Conservation (phyloP, 2,888 invertebrate species). For the Platycheirus albimanus region DNA sequence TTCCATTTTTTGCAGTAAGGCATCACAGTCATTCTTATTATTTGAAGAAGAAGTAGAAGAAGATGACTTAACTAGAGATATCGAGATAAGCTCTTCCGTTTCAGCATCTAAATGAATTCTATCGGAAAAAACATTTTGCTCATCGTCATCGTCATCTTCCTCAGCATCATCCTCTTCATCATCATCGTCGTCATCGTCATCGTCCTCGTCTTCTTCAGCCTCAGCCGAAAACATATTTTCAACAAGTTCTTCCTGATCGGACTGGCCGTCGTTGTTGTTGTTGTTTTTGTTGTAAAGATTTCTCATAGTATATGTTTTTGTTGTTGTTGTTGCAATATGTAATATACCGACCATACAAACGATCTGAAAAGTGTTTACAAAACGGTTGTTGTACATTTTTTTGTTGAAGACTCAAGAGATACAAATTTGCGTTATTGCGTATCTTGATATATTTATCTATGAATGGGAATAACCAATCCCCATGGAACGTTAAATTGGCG, state of each 20-base stretch:
- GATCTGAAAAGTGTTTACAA: slow-evolving; percentile 51
- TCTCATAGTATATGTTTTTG: slow-evolving; percentile 69
- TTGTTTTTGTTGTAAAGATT: slow-evolving; percentile 61
- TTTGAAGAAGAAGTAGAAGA: no score
- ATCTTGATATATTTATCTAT: slow-evolving; percentile 53
- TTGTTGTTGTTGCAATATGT: slow-evolving; percentile 14
- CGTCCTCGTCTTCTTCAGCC: slow-evolving; percentile 74
- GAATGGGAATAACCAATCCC: slow-evolving; percentile 36
- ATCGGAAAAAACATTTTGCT: slow-evolving; percentile 64
- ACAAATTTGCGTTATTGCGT: slow-evolving; percentile 35
- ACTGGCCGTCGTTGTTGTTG: slow-evolving; percentile 50
- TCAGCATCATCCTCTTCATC: slow-evolving; percentile 74
- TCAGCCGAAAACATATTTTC: slow-evolving; percentile 75
- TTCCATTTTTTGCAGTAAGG: slow-evolving; percentile 66
- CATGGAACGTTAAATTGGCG: slow-evolving; percentile 65
- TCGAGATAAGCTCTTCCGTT: slow-evolving; percentile 73
- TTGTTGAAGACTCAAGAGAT: no score
- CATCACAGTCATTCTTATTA: slow-evolving; percentile 62
- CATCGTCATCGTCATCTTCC: slow-evolving; percentile 74
- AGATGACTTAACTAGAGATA: slow-evolving; percentile 62
- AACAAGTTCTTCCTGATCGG: slow-evolving; percentile 77
- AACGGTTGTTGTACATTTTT: background rate
- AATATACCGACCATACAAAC: slow-evolving; percentile 48
- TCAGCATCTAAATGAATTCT: slow-evolving; percentile 73
- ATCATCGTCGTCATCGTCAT: slow-evolving; percentile 75